phyloP scores from a whole-genome alignment of 2,797 vertebrate genomes.

The Melanotaenia trifasciata region DNA sequence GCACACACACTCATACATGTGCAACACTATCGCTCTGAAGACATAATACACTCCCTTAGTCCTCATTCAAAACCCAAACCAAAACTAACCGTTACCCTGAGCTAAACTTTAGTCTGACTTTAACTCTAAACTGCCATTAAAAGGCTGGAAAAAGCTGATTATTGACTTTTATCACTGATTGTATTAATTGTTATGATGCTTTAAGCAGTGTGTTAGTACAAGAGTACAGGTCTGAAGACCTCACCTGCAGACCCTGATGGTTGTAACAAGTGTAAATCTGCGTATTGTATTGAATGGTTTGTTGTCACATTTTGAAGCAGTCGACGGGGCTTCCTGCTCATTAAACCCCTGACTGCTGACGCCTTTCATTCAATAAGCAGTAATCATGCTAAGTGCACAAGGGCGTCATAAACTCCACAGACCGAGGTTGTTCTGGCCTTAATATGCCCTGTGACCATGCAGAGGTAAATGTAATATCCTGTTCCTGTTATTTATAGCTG shows the following conservation, averaged over 20 bases:
- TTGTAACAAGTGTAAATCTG: background rate
- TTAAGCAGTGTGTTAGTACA: background rate
- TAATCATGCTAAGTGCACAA: slow-evolving; percentile 43
- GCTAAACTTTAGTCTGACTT: too few species aligned
- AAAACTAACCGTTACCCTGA: too few species aligned
- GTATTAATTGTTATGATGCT: too few species aligned
- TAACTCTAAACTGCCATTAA: too few species aligned
- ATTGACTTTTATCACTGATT: too few species aligned
- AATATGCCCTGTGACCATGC: slow-evolving; percentile 49
- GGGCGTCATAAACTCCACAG: slow-evolving; percentile 40
- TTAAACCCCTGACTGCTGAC: slow-evolving; percentile 7
- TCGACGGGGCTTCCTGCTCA: background rate
- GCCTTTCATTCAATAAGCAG: slow-evolving; percentile 29
- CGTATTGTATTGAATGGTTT: background rate
- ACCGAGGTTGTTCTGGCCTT: slow-evolving; percentile 42
- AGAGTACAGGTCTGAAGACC: background rate
- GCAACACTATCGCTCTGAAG: background rate
- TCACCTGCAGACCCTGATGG: background rate
- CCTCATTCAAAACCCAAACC: too few species aligned
- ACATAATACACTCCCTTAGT: too few species aligned
- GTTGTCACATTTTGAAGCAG: slow-evolving; percentile 3
- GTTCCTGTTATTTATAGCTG: slow-evolving; percentile 63
- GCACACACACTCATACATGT: too few species aligned
- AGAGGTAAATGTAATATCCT: slow-evolving; percentile 67
- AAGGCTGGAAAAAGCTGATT: too few species aligned